Percentiles rank a stretch among this genome's conserved stretches.
Conservation (phyloP, 2,113 vertebrate genomes). For the Anhinga anhinga region DNA sequence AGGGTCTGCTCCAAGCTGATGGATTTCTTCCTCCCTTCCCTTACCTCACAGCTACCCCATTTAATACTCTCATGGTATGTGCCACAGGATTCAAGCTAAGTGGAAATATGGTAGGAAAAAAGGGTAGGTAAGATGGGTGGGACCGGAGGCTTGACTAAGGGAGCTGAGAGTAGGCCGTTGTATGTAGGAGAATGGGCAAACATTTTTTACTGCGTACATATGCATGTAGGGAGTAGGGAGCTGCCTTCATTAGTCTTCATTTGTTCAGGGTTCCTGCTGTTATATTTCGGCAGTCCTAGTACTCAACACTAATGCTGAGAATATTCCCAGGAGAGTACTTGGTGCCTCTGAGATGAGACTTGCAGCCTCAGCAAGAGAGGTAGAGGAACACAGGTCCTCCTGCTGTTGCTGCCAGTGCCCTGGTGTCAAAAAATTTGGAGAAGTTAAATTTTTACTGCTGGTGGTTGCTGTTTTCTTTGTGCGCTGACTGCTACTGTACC, state of each 20-base stretch:
- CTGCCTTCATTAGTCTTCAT: not conserved
- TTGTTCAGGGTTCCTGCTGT: not conserved
- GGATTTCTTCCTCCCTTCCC: not conserved
- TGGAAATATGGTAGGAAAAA: not conserved
- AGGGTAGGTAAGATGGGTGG: not conserved
- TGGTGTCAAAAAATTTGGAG: not conserved
- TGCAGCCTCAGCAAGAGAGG: not conserved
- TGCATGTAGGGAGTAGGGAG: not conserved
- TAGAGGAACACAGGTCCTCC: not conserved
- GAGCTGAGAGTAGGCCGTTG: not conserved
- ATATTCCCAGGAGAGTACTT: not conserved
- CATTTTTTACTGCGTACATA: not conserved
- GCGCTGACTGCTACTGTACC: not conserved
- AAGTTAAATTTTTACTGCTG: not conserved
- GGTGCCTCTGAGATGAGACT: not conserved
- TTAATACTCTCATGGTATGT: not conserved
- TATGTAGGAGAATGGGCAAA: not conserved
- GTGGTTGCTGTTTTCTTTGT: not conserved
- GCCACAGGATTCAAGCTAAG: not conserved
- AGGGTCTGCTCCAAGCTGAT: not conserved
- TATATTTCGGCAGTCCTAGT: not conserved
- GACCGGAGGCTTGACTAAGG: not conserved
- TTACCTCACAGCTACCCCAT: not conserved
- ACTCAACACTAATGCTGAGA: not conserved
- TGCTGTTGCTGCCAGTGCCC: not conserved